Base-by-base conservation (phyloP, 2,797 vertebrate species). In the Trichosurus vulpecula region DNA sequence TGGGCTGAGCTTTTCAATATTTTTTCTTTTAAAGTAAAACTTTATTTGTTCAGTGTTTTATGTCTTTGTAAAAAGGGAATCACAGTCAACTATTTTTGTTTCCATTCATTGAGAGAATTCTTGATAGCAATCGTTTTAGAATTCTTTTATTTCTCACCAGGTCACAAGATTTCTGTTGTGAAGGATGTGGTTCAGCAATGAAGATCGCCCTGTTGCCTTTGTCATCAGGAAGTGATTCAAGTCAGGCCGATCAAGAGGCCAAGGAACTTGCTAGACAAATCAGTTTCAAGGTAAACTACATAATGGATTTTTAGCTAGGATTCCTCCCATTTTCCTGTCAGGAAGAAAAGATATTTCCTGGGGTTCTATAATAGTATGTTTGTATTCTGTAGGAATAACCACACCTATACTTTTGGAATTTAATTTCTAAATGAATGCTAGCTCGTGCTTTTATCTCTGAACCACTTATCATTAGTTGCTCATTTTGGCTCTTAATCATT, bases 161-260 rank as follows among this genome's bases (percentile, higher is more conserved):
- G 98, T 99, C 99, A 96, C 99, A 99, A 98, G 99, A 99, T 97
- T 99, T 99, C 98, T 99, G 98, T 98, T 99, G 99, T 98, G 99
- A 99, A 97, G 97, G 98, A 19, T 99, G 99, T 94, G 99, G 99
- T 91, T 99, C 99, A 97, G 98, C 98, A 95, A 99, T 99, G 99
- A 99, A 98, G 95, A 98, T 99, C 3, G 99, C 99, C 90, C 99
- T 99, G 56, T 98, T 99, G 93, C 98, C 99, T 30, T 98, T 99
- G 58, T 99, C 99, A 90, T 99, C 99, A 13, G 99, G 99, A 98
- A 99, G 99, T 2, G 98, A 98, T 96, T 99, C 98, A 92, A 99
- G 99, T 93, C 99, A 99, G 8, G 99, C 99, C 12, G 99, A 99
- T 98, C 98, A 98, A 98, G 98, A 99, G 97, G 99, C 99, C 93